Evolutionary conservation across 2,888 invertebrate genomes (phyloP).

Genomic region (Drosophila prostipennis): DNA sequence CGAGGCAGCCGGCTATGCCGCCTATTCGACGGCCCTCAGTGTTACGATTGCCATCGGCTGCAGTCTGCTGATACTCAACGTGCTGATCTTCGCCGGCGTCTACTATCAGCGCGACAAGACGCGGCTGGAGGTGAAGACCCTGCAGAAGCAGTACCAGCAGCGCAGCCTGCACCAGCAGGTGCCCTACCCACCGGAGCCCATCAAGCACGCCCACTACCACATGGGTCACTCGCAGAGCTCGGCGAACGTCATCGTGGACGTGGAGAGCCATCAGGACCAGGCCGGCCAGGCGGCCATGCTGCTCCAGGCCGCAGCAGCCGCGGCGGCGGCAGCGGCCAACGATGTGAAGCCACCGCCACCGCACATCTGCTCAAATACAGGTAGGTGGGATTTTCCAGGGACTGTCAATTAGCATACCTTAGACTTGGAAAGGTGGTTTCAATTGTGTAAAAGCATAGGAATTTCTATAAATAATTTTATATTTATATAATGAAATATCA

Average conservation of each 20-base stretch:
- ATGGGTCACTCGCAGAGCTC: conserved; percentile 89
- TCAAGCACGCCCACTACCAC: conserved; percentile 92
- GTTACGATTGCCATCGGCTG: conserved; percentile 98
- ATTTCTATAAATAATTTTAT: too few relatives aligned
- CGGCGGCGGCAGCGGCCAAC: conserved; percentile 81
- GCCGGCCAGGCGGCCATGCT: conserved; percentile 85
- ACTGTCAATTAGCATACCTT: too few relatives aligned
- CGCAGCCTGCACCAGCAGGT: conserved; percentile 87
- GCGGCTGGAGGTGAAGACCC: conserved; percentile 91
- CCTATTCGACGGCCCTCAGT: conserved; percentile 95
- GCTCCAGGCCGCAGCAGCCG: conserved; percentile 80
- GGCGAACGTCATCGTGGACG: conserved; percentile 92
- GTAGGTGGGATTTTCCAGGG: not conserved
- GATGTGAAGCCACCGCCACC: conserved; percentile 89
- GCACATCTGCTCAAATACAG: conserved; percentile 86
- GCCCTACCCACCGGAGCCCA: conserved; percentile 88
- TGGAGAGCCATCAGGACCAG: conserved; percentile 89
- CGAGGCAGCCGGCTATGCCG: conserved; percentile 93
- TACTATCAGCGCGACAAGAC: conserved; percentile 96
- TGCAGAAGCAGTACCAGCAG: conserved; percentile 90
- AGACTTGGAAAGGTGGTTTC: too few relatives aligned
- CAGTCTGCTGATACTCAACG: conserved; percentile 95
- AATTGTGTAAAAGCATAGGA: too few relatives aligned
- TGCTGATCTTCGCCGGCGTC: conserved; percentile 96
- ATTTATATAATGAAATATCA: too few relatives aligned